These are phyloP conservation scores for Champsocephalus esox DNA, from an alignment of 2,797 vertebrate species.

Conservation along the genomic window DNA sequence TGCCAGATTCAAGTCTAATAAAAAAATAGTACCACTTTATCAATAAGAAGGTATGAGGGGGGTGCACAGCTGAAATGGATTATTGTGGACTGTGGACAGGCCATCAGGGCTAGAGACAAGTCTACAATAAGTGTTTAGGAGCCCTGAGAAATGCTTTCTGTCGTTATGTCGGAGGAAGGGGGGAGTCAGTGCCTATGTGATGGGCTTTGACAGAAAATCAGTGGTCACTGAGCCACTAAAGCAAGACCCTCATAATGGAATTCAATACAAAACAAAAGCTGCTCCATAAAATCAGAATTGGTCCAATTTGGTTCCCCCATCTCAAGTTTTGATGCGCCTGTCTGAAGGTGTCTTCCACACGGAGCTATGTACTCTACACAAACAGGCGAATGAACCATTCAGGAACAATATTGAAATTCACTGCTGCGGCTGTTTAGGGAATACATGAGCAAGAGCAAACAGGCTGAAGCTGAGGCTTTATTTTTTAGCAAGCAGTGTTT, in stretches of 20 bases:
- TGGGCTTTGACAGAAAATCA: conserved; percentile 93
- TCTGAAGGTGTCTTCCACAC: conserved; percentile 42
- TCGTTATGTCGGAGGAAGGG: conserved; percentile 83
- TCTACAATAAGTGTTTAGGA: conserved; percentile 88
- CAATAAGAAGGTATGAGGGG: conserved; percentile 84
- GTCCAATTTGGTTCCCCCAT: conserved; percentile 65
- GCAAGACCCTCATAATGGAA: conserved; percentile 70
- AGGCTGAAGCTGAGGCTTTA: conserved; percentile 3
- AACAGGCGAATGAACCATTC: conserved; percentile 47
- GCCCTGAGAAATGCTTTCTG: conserved; percentile 89
- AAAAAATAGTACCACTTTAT: conserved; percentile 86
- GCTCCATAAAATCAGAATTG: conserved; percentile 79
- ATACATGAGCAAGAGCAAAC: conserved; percentile 46
- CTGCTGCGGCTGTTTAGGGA: conserved; percentile 43
- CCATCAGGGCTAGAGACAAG: conserved; percentile 88
- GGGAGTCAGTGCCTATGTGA: conserved; percentile 80
- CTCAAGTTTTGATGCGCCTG: conserved; percentile 46
- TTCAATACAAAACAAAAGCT: conserved; percentile 81
- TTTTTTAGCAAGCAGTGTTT: conserved; percentile 10
- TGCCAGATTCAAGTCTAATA: conserved; percentile 86
- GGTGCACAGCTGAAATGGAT: conserved; percentile 89
- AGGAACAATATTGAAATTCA: conserved; percentile 41
- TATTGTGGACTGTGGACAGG: conserved; percentile 91
- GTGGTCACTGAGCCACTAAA: conserved; percentile 82
- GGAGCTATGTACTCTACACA: conserved; percentile 18